Evolutionary conservation across 2,797 vertebrate genomes (phyloP).

Genomic region (Adrianichthys oophorus): DNA sequence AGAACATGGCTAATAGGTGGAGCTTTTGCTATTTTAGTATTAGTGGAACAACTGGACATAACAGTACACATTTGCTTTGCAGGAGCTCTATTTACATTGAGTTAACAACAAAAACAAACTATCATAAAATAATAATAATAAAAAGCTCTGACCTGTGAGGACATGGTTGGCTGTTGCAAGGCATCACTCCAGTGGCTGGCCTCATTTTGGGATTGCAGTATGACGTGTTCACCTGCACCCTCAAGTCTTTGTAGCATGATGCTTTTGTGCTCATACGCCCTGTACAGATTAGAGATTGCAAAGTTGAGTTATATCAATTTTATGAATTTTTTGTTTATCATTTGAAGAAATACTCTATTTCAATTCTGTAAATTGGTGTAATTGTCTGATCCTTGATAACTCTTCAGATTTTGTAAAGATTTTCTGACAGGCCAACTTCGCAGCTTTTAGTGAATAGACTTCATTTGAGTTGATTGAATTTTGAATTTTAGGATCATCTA

Average conservation of each 20-base stretch:
- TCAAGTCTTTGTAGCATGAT: slow-evolving; percentile 84
- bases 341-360: slow-evolving; percentile 2
- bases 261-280: slow-evolving; percentile 83
- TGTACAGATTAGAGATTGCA: slow-evolving; percentile 42
- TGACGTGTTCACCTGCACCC: slow-evolving; percentile 81
- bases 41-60: too few relatives aligned
- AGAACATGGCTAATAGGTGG: too few relatives aligned
- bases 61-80: background rate
- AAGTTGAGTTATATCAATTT: slow-evolving; percentile 1
- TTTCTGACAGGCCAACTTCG: too few relatives aligned
- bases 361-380: background rate
- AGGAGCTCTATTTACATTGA: background rate
- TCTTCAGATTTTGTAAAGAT: too few relatives aligned
- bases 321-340: background rate
- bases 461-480: too few relatives aligned
- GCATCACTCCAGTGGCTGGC: slow-evolving; percentile 73
- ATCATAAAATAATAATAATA: background rate
- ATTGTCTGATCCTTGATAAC: too few relatives aligned
- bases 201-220: slow-evolving; percentile 80
- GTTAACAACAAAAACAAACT: background rate
- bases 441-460: too few relatives aligned
- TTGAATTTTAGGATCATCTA: too few relatives aligned
- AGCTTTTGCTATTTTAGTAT: too few relatives aligned
- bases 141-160: slow-evolving; percentile 70
- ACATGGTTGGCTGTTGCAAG: slow-evolving; percentile 85